Evolutionary conservation across 2,113 vertebrate genomes (phyloP).

Genomic region (Macquaria australasica): DNA sequence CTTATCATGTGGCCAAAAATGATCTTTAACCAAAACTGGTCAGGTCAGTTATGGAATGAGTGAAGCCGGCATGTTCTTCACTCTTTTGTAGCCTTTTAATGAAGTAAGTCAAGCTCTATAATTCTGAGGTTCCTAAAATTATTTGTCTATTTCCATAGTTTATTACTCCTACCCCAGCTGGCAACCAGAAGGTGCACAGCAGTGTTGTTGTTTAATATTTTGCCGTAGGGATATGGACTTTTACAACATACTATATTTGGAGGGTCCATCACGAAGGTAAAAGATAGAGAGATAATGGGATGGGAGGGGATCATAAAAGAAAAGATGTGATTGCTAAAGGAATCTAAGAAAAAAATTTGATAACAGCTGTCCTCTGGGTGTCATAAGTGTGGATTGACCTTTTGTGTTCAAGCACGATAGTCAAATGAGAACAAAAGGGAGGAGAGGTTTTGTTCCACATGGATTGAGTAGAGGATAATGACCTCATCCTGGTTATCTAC

Average conservation of each 20-base stretch:
- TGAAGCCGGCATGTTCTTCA: neutral
- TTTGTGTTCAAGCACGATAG: conserved; percentile 49
- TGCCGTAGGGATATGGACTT: neutral
- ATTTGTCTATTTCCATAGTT: neutral
- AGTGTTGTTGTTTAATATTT: conserved; percentile 7
- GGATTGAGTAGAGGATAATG: conserved; percentile 52
- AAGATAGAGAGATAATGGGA: neutral
- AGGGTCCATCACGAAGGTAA: conserved; percentile 1
- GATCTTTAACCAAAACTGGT: neutral
- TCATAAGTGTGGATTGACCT: conserved; percentile 54
- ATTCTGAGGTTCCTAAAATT: neutral
- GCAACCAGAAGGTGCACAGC: conserved; percentile 1
- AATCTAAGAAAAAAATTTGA: conserved; percentile 27
- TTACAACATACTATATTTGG: neutral
- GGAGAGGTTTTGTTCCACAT: conserved; percentile 50
- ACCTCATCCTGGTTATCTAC: conserved; percentile 51
- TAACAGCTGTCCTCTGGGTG: conserved; percentile 34
- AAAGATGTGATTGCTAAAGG: conserved; percentile 23
- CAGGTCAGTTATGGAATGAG: neutral
- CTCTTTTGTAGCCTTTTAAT: conserved; percentile 4
- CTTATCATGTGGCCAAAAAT: neutral
- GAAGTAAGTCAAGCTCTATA: neutral
- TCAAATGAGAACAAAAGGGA: conserved; percentile 53
- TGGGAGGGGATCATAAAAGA: neutral
- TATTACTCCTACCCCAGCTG: neutral